These are phyloP conservation scores for Ips nitidus DNA, from an alignment of 1,140 invertebrate species.

Conservation along the genomic window DNA sequence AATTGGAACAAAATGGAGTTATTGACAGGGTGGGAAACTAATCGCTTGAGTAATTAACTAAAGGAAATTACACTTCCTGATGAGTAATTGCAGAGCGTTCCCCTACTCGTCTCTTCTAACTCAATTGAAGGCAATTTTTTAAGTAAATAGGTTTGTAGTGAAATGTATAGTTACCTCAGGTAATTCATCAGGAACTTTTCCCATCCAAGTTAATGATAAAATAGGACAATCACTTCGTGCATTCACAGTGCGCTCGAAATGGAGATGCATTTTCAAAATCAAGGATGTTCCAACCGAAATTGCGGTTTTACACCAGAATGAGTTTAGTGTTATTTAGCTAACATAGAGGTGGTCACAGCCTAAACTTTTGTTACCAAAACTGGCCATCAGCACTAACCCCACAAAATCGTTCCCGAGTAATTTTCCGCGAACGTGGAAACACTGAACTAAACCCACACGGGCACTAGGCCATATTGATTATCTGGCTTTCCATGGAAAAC, in stretches of 20 bases:
- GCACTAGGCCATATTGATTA: conserved; percentile 23
- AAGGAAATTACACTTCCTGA: conserved; percentile 8
- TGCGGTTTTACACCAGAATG: neutral
- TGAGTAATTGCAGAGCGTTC: neutral
- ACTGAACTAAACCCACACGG: neutral
- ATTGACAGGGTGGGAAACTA: neutral
- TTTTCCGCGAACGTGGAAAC: too few species aligned
- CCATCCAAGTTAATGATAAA: conserved; percentile 95
- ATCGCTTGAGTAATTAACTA: neutral
- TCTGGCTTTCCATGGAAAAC: conserved; percentile 16
- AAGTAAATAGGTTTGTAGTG: too few species aligned
- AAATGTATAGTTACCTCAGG: conserved; percentile 70
- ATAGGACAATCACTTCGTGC: conserved; percentile 95
- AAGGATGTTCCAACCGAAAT: neutral
- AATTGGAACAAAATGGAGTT: too few species aligned
- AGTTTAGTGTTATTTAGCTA: neutral
- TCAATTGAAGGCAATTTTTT: too few species aligned
- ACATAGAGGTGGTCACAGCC: too few species aligned
- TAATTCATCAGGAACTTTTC: conserved; percentile 92
- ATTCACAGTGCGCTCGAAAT: conserved; percentile 90
- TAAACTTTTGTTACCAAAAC: too few species aligned
- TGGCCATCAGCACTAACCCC: too few species aligned
- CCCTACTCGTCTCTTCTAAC: neutral
- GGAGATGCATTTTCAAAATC: conserved; percentile 71
- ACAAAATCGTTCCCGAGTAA: too few species aligned